Percentiles rank a stretch among this genome's conserved stretches.
phyloP scores from a whole-genome alignment of 2,113 vertebrate species.

The Psephotus haematonotus region DNA sequence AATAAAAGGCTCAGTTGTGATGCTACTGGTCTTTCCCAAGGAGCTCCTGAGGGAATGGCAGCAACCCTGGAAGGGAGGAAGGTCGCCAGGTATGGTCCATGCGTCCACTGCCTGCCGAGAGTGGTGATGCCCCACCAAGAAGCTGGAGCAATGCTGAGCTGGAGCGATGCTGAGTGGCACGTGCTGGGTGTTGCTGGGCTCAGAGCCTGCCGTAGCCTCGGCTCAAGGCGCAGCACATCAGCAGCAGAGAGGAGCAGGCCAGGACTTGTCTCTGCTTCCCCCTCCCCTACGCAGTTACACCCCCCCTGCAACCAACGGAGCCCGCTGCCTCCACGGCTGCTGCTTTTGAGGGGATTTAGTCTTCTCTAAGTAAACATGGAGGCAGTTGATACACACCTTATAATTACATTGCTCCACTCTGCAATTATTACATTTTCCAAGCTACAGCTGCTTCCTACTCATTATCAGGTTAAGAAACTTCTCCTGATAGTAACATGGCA shows the following conservation, averaged over 20 bases:
- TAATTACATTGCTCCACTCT: constrained; percentile 69
- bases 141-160: neutral
- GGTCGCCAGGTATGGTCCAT: accelerated
- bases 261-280: neutral
- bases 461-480: constrained; percentile 74
- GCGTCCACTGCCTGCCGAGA: accelerated
- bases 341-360: constrained; percentile 17
- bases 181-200: neutral
- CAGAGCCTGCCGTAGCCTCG: accelerated
- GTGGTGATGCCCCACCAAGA: neutral
- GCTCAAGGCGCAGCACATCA: neutral
- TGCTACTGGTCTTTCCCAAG: too few species aligned
- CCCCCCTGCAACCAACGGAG: neutral
- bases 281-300: neutral
- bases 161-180: accelerated
- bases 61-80: neutral
- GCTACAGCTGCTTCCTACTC: constrained; percentile 74
- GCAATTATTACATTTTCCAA: constrained; percentile 75
- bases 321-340: neutral
- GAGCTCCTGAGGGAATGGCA: neutral
- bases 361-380: constrained; percentile 61
- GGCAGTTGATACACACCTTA: constrained; percentile 67
- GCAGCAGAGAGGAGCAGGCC: neutral
- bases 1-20: neutral
- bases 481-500: constrained; percentile 51